Evolutionary conservation across 2,888 invertebrate genomes (phyloP).

Genomic region (Pseudanteris insignis): DNA sequence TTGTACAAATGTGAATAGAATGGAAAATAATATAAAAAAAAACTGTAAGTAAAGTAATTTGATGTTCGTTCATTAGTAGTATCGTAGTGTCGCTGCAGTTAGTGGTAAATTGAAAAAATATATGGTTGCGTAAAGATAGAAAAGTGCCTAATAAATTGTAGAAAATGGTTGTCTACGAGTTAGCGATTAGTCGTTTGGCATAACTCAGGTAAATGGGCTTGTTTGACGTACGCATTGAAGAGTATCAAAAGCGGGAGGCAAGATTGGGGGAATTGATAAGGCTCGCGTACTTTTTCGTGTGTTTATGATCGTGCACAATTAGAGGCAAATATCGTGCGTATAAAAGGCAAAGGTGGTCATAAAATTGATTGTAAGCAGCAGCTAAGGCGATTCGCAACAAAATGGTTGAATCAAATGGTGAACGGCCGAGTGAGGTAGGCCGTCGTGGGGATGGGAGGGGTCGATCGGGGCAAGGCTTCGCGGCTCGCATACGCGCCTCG

Average conservation of each 20-base stretch:
- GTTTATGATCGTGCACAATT: constrained; percentile 20
- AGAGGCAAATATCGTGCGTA: no score
- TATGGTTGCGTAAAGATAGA: no score
- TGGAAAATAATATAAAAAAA: no score
- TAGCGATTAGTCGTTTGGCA: no score
- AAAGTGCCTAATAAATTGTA: no score
- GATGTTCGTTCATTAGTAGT: no score
- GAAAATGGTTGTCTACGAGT: no score
- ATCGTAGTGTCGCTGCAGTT: no score
- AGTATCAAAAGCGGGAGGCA: constrained; percentile 14
- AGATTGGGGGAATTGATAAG: constrained; percentile 24
- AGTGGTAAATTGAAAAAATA: no score
- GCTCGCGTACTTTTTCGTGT: constrained; percentile 8
- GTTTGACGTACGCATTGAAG: constrained; percentile 8
- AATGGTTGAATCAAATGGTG: constrained; percentile 29
- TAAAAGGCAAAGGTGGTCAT: constrained; percentile 26
- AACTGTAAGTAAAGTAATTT: no score
- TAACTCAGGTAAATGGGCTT: constrained; percentile 1
- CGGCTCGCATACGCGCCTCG: constrained; percentile 48
- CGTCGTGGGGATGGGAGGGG: constrained; percentile 1
- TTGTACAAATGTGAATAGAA: no score
- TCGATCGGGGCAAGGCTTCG: constrained; percentile 19
- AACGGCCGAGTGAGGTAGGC: constrained; percentile 12
- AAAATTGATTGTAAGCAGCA: constrained; percentile 21
- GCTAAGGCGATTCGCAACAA: constrained; percentile 20